phyloP scores from a whole-genome alignment of 2,113 vertebrate species.

The Phrynosoma platyrhinos region DNA sequence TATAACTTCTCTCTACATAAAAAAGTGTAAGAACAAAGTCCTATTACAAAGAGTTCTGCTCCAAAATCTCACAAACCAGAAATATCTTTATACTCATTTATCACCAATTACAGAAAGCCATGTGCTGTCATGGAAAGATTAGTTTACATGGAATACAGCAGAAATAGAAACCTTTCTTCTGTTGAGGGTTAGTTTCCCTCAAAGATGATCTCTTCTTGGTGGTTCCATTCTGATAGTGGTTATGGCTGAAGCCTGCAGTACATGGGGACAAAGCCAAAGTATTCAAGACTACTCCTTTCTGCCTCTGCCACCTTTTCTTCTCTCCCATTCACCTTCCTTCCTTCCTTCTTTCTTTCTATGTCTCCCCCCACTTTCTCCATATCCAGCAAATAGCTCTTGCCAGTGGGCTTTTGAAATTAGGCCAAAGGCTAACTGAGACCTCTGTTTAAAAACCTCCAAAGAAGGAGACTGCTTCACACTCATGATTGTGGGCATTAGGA shows the following conservation, averaged over 20 bases:
- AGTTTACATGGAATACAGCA: not conserved
- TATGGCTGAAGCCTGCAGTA: not conserved
- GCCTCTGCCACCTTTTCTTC: not conserved
- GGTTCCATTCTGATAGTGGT: not conserved
- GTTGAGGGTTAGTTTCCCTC: not conserved
- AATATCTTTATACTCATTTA: not conserved
- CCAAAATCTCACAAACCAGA: not conserved
- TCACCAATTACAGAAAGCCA: not conserved
- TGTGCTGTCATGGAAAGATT: not conserved
- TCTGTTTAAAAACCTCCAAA: no score
- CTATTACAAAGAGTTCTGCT: slow-evolving; percentile 6
- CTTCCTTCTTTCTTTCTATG: no score
- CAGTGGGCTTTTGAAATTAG: not conserved
- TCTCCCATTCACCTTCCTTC: no score
- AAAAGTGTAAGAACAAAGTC: not conserved
- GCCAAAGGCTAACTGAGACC: not conserved
- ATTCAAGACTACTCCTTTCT: not conserved
- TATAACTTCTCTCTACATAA: not conserved
- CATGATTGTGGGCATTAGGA: no score
- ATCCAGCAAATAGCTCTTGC: not conserved
- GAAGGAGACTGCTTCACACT: no score
- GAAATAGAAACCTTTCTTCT: not conserved
- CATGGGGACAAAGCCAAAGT: no score
- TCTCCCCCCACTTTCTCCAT: not conserved
- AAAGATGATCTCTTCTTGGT: not conserved